Conservation (phyloP, 2,888 invertebrate genomes). For the Apocheima hispidaria region DNA sequence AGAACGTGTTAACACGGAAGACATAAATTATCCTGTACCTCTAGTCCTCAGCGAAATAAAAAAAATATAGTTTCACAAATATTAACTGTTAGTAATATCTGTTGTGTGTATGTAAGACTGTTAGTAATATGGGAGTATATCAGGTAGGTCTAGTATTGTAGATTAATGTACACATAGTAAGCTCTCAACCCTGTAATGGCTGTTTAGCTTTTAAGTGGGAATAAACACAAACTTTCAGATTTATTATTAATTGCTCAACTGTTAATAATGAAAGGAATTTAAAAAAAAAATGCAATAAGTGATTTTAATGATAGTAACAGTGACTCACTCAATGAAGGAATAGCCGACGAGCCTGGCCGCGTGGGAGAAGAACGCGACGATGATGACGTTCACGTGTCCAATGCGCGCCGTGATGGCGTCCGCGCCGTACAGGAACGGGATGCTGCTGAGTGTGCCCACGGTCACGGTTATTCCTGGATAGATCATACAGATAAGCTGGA, state of each 20-base stretch:
- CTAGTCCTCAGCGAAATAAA: too few relatives aligned
- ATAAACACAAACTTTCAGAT: too few relatives aligned
- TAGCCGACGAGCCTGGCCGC: conserved; percentile 93
- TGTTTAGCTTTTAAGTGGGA: too few relatives aligned
- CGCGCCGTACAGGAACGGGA: conserved; percentile 94
- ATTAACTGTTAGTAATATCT: too few relatives aligned
- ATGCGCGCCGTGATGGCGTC: conserved; percentile 93
- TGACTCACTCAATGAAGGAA: conserved; percentile 92
- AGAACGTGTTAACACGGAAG: conserved; percentile 15
- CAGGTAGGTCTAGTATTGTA: too few relatives aligned
- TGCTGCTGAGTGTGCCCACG: conserved; percentile 93
- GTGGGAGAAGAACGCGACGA: conserved; percentile 94
- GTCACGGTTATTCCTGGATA: conserved; percentile 92
- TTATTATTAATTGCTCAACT: too few relatives aligned
- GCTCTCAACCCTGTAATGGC: too few relatives aligned
- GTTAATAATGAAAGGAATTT: background rate
- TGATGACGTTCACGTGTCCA: conserved; percentile 94
- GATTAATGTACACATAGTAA: too few relatives aligned
- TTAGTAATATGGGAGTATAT: too few relatives aligned
- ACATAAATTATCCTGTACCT: background rate
- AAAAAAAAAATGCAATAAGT: background rate
- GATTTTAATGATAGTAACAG: background rate
- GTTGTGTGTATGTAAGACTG: too few relatives aligned
- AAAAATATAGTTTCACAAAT: too few relatives aligned
- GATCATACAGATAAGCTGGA: conserved; percentile 42